Percentiles rank a stretch among this genome's conserved stretches.
phyloP scores from a whole-genome alignment of 35 echinoderm and acorn worm genomes.

The Strongylocentrotus purpuratus region DNA sequence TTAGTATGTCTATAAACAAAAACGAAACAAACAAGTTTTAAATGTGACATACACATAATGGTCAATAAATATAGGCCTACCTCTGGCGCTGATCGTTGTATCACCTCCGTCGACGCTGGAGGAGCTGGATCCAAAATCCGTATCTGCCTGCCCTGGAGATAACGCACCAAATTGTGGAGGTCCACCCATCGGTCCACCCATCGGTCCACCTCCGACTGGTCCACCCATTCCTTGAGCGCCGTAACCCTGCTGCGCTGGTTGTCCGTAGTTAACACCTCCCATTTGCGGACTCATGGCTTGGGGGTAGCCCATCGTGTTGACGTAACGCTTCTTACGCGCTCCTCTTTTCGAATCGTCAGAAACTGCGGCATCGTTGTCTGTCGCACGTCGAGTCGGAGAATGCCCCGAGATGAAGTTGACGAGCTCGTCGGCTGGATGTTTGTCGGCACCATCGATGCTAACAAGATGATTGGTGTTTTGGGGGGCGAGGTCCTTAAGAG shows the following conservation, averaged over 20 bases:
- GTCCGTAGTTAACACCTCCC: neutral
- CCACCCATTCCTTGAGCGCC: neutral
- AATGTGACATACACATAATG: too few species aligned
- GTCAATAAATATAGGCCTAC: neutral
- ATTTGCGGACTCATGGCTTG: neutral
- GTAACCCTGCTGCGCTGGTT: neutral
- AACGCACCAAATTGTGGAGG: too few species aligned
- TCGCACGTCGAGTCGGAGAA: neutral
- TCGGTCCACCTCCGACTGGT: neutral
- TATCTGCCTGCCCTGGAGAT: neutral
- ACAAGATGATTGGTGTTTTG: neutral
- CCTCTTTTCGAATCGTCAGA: neutral
- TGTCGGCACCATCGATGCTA: neutral
- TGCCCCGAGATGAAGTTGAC: neutral
- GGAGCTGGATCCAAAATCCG: neutral
- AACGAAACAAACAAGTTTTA: too few species aligned
- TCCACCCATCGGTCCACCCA: neutral
- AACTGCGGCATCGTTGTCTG: neutral
- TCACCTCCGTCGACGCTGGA: neutral
- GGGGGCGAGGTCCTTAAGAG: neutral
- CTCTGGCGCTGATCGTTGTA: neutral
- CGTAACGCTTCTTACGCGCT: neutral
- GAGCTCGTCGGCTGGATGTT: neutral
- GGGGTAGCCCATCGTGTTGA: neutral
- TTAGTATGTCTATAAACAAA: too few species aligned